Conservation (phyloP, 2,113 vertebrate species). For the Rhegmatorhina hoffmannsi region DNA sequence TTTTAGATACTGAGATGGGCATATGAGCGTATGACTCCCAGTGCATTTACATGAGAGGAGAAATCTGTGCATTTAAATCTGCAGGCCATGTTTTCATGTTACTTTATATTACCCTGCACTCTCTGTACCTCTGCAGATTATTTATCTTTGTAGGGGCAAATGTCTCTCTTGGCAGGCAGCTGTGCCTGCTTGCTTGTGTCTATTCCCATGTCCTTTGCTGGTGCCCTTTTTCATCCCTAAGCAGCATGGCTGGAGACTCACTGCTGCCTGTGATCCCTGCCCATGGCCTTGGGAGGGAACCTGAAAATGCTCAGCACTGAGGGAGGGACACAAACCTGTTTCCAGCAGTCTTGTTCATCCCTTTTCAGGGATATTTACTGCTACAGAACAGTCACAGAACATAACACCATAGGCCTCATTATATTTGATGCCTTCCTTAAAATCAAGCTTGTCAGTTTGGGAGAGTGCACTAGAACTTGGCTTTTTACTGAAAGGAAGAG, state of each 20-base stretch:
- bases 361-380: neutral
- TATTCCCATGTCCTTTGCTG: neutral
- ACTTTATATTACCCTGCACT: neutral
- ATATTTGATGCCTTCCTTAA: neutral
- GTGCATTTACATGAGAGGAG: neutral
- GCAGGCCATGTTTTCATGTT: neutral
- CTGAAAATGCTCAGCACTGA: neutral
- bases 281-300: neutral
- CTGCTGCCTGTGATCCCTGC: neutral
- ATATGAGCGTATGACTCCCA: neutral
- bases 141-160: neutral
- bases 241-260: neutral
- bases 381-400: neutral
- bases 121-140: neutral
- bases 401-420: accelerated
- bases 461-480: neutral
- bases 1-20: neutral
- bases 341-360: neutral
- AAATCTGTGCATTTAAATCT: neutral
- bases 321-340: neutral
- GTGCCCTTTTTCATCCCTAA: neutral
- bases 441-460: neutral
- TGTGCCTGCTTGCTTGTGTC: neutral
- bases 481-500: neutral
- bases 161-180: neutral